Base-by-base conservation (phyloP, 2,113 vertebrate genomes). In the Carlito syrichta region DNA sequence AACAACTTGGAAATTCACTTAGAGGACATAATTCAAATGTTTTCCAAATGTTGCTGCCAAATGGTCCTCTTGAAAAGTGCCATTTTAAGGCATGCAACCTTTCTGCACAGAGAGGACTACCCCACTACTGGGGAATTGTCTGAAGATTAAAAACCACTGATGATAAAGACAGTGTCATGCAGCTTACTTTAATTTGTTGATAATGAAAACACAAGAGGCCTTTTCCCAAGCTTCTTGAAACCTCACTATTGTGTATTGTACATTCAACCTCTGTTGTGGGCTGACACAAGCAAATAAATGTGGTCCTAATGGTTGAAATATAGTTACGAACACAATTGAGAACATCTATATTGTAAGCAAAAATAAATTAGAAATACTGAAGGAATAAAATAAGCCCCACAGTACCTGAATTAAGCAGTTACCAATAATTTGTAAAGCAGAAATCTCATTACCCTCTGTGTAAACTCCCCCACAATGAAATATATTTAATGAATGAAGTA, bases 1-100 rank as follows among this genome's bases (percentile, higher is more conserved):
- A 99, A 98, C 98, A 98, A 99, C 98, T 99, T 98, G 99, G 98
- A 99, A 99, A 99, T 99, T 99, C 99, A 98, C 98, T 99, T 99
- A 98, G 98, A 99, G 99, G 99, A 99, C 99, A 99, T 98, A 98
- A 98, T 98, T 98, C 98, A 99, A 98, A 99, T 99, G 99, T 98
- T 99, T 98, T 96, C 99, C 99, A 99, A 99, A 99, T 99, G 99
- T 98, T 98, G 98, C 98, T 99, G 99, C 99, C 98, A 99, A 99
- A 99, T 98, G 98, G 98, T 98, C 98, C 98, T 96, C 98, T 98
- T 98, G 97, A 98, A 98, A 98, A 98, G 98, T 94, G 96, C 96
- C 92, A 95, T 97, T 98, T 98, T 95, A 97, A 98, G 98, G 96
- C 95, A 94, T 97, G 97, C 97, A 98, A 98, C 96, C 98, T 98